These are phyloP conservation scores for Catharus minimus DNA, from an alignment of 2,113 vertebrate genomes.

Conservation along the genomic window DNA sequence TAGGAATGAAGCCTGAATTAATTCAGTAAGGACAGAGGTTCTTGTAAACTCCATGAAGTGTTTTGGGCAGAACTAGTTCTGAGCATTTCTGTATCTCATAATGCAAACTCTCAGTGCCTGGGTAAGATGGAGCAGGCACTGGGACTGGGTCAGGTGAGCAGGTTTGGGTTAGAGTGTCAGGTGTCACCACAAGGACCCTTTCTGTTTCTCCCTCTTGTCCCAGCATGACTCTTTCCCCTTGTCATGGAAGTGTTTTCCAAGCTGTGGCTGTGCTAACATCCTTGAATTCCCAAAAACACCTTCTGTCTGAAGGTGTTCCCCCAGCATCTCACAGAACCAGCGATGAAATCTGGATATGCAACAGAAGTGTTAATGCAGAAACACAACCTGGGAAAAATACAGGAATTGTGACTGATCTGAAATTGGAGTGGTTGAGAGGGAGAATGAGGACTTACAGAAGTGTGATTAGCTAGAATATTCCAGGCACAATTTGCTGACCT, in stretches of 20 bases:
- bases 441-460: background rate
- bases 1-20: background rate
- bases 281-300: background rate
- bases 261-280: background rate
- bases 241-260: background rate
- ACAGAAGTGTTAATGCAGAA: background rate
- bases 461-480: background rate
- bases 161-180: background rate
- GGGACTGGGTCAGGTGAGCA: background rate
- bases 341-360: fast-evolving
- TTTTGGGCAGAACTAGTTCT: background rate
- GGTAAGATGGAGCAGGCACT: background rate
- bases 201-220: constrained; percentile 2
- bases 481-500: background rate
- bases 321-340: background rate
- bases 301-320: background rate
- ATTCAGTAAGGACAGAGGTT: background rate
- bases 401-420: background rate
- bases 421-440: background rate
- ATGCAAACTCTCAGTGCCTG: background rate
- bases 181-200: background rate
- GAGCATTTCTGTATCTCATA: background rate
- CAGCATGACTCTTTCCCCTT: constrained; percentile 4
- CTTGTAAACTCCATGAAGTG: background rate
- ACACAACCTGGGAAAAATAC: background rate